A percentile compares a stretch with the other conserved stretches of the same genome.
Evolutionary conservation across 2,113 vertebrate genomes (phyloP).

Genomic region (Physeter macrocephalus): DNA sequence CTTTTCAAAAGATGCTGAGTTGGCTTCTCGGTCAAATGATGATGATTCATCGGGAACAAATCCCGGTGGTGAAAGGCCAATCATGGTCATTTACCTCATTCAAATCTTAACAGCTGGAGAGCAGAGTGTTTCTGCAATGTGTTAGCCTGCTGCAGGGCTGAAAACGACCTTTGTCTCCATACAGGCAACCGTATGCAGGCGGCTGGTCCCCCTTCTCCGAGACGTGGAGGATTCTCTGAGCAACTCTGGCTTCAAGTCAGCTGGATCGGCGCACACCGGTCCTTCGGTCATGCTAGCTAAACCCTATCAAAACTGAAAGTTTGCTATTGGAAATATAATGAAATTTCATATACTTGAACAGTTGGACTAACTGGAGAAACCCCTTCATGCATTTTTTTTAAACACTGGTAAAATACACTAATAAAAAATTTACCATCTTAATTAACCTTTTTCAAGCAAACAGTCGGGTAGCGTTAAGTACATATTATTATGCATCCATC

Average conservation of each 20-base stretch:
- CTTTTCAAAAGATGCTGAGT: constrained; percentile 58
- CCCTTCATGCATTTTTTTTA: neutral
- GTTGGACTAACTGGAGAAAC: neutral
- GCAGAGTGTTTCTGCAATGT: neutral
- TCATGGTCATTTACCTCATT: constrained; percentile 7
- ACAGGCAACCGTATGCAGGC: neutral
- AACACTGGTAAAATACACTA: neutral
- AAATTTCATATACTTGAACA: neutral
- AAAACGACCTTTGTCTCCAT: neutral
- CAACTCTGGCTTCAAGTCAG: neutral
- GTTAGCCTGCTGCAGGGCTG: neutral
- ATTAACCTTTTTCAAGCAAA: neutral
- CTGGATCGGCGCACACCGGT: neutral
- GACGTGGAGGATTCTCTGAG: neutral
- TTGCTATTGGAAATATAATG: neutral
- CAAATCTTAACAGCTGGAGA: constrained; percentile 30
- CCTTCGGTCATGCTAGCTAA: neutral
- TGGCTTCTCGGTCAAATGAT: neutral
- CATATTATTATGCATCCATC: neutral
- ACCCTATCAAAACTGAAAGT: neutral
- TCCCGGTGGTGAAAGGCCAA: neutral
- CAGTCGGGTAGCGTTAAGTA: no score
- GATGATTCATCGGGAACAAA: constrained; percentile 48
- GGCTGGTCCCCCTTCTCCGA: neutral
- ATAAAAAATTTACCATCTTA: neutral